Evolutionary conservation across 2,888 invertebrate species (phyloP).

Genomic region (Tubiluchus corallicola): DNA sequence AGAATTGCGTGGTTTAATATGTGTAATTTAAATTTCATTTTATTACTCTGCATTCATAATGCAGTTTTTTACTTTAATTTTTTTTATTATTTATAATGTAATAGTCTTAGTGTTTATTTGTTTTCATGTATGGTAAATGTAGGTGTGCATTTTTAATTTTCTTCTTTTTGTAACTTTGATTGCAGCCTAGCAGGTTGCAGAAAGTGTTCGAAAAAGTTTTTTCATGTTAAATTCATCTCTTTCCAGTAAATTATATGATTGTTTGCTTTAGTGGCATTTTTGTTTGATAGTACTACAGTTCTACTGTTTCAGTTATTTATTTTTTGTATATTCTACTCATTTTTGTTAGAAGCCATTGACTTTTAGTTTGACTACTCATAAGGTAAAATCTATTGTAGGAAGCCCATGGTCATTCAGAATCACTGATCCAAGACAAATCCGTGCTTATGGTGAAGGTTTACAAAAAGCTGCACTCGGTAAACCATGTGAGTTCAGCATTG

Average conservation of each 20-base stretch:
- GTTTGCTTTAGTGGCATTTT: not conserved
- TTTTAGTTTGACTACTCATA: not conserved
- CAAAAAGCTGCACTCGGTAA: conserved; percentile 40
- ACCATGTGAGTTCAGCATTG: conserved; percentile 38
- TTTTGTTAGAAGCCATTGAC: too few species aligned
- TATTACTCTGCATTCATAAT: too few species aligned
- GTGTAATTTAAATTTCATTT: too few species aligned
- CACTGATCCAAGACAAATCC: conserved; percentile 33
- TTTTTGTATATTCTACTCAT: too few species aligned
- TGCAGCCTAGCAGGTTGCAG: too few species aligned
- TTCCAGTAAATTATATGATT: not conserved
- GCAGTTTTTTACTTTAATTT: too few species aligned
- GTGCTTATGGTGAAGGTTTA: conserved; percentile 41
- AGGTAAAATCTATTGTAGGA: not conserved
- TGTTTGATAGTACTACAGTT: not conserved
- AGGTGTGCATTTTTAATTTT: too few species aligned
- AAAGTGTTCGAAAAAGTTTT: not conserved
- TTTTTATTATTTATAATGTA: too few species aligned
- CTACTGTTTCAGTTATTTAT: conserved; percentile 14
- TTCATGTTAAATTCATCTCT: not conserved
- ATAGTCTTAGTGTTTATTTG: too few species aligned
- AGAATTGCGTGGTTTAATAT: too few species aligned
- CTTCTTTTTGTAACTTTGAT: too few species aligned
- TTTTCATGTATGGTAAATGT: too few species aligned
- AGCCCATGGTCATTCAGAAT: conserved; percentile 16